A percentile compares a stretch with the other conserved stretches of the same genome.
Conservation (phyloP, 1,140 invertebrate genomes). For the Drosophila kikkawai region DNA sequence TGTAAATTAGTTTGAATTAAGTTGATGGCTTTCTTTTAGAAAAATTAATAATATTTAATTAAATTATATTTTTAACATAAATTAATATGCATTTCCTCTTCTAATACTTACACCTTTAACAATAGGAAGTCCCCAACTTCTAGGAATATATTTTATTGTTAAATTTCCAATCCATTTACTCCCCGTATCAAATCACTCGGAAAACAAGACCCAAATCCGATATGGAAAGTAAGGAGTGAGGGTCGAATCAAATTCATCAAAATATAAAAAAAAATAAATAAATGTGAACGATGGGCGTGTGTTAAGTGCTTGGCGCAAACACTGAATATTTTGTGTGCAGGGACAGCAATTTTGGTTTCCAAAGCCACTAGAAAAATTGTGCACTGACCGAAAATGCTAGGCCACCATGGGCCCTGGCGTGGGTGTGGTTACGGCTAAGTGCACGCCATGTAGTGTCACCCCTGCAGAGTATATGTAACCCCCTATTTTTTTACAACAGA, state of each 20-base stretch:
- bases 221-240: neutral
- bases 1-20: neutral
- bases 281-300: constrained; percentile 6
- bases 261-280: neutral
- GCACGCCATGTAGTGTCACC: constrained; percentile 3
- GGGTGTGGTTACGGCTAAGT: constrained; percentile 11
- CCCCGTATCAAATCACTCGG: constrained; percentile 9
- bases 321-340: constrained; percentile 4
- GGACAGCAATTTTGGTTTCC: constrained; percentile 2
- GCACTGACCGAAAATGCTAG: constrained; percentile 7
- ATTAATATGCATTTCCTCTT: neutral
- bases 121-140: neutral
- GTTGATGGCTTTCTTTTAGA: neutral
- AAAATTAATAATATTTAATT: too few species aligned
- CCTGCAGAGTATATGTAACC: neutral
- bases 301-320: constrained; percentile 11
- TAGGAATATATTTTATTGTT: neutral
- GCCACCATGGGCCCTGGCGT: neutral
- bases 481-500: neutral
- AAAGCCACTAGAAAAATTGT: constrained; percentile 13
- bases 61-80: neutral
- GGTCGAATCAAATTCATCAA: constrained; percentile 13
- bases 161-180: constrained; percentile 22
- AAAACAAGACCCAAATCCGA: constrained; percentile 9
- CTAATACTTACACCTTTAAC: neutral